Evolutionary conservation across 2,797 vertebrate species (phyloP).

Genomic region (Eidolon dupreanum): DNA sequence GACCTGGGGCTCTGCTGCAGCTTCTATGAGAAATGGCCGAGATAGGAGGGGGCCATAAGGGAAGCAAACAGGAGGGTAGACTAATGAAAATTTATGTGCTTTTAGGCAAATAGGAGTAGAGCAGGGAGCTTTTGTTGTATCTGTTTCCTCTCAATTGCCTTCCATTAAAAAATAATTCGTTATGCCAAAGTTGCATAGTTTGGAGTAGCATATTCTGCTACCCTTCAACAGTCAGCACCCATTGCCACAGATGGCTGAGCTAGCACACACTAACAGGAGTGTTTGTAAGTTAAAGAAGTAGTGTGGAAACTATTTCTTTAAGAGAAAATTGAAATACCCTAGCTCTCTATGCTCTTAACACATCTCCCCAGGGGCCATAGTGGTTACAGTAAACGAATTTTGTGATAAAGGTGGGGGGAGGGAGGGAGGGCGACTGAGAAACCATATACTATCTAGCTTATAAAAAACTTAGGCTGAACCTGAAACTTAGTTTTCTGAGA

Average conservation of each 20-base stretch:
- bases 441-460: neutral
- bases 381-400: neutral
- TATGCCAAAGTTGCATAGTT: neutral
- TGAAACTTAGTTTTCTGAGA: neutral
- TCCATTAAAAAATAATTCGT: neutral
- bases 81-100: neutral
- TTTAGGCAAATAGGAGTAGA: neutral
- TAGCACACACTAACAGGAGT: neutral
- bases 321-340: neutral
- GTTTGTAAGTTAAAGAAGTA: neutral
- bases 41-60: neutral
- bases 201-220: neutral
- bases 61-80: neutral
- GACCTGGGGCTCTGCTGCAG: neutral
- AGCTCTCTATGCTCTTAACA: neutral
- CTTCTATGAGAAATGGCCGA: neutral
- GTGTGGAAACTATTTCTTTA: neutral
- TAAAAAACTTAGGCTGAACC: neutral
- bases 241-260: neutral
- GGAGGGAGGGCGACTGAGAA: neutral
- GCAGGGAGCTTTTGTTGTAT: neutral
- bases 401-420: neutral
- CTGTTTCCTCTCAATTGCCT: neutral
- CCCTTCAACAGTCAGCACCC: neutral
- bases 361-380: neutral